Evolutionary conservation across 2,113 vertebrate genomes (phyloP), one percentile per base, ranked within the genome.

Genomic region (Malurus cyaneus): DNA sequence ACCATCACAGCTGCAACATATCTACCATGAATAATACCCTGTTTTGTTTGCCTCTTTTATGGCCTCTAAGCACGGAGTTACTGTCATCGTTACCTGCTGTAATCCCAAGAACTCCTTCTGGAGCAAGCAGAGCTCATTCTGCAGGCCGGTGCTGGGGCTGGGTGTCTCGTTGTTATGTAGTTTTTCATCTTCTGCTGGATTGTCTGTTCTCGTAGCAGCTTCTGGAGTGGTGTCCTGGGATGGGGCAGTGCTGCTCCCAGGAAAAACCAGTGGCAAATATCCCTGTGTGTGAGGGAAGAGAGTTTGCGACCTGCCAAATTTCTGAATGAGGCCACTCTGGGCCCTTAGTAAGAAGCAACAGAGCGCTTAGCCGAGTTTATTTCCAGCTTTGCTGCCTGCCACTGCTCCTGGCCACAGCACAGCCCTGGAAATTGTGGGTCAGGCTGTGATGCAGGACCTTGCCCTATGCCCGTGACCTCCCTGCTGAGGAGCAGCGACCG

Each of bases 361-460:
- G 87, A 86, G 56, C 12, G 11, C 59, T 88, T 11, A 32, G 34
- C 32, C 29, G 81, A 19, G 41, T 67, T 85, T 52, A 8, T 64
- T 67, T 46, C 76, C 83, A 69, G 59, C 54, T 69, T 42, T 90
- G 56, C 56, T 53, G 73, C 49, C 56, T 3, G 3, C n/a, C 4
- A 2, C 44, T 26, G 71, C 65, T 82, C 16, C 64, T 1, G 9
- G 60, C 36, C 61, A 3, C 2, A 1, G 34, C 44, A 11, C 29
- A 28, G 53, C 12, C 21, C 50, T 29, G 31, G 56, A 6, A 32
- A 9, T 0, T 0, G 3, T 1, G 3, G 36, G 14, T 46, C 5
- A 0, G 64, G 80, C 69, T 83, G 62, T 0, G 1, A 4, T 8
- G 59, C 67, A 32, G 80, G 77, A 69, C 56, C 49, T 36, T 88